Evolutionary conservation across 2,888 invertebrate genomes (phyloP).

Genomic region (Heliconius ethilla): DNA sequence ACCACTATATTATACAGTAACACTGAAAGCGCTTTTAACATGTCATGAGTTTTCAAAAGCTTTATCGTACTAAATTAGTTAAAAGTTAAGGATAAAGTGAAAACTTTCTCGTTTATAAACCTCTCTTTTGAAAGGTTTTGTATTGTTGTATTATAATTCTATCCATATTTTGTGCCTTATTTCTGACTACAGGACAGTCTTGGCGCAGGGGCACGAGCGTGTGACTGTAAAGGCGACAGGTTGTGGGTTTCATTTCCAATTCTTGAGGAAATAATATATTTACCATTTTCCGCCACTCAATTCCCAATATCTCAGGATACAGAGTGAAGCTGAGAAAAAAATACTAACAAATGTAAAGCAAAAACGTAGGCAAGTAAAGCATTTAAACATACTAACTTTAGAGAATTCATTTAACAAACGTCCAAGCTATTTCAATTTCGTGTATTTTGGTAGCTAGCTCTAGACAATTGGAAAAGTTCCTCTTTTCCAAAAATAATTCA

Average conservation of each 20-base stretch:
- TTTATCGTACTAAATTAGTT: slow-evolving; percentile 14
- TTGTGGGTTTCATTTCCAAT: no score
- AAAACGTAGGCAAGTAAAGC: not conserved
- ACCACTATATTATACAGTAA: not conserved
- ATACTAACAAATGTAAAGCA: not conserved
- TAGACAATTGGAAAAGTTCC: slow-evolving; percentile 1
- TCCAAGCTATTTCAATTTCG: not conserved
- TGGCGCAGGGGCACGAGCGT: no score
- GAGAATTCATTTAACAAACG: not conserved
- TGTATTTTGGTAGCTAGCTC: not conserved
- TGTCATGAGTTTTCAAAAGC: slow-evolving; percentile 16
- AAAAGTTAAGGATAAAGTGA: slow-evolving; percentile 8
- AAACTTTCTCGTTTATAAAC: slow-evolving; percentile 14
- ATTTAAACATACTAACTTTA: not conserved
- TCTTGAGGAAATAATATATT: no score
- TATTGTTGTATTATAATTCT: not conserved
- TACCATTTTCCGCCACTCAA: no score
- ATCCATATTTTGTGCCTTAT: no score
- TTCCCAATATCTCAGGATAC: no score
- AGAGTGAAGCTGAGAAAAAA: not conserved
- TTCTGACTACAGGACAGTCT: no score
- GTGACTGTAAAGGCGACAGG: no score
- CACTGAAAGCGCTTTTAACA: slow-evolving; percentile 16
- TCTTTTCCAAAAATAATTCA: not conserved
- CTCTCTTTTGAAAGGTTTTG: slow-evolving; percentile 7